A percentile compares a stretch with the other conserved stretches of the same genome.
phyloP scores from a whole-genome alignment of 2,888 invertebrate species.

The Catocala sponsa region DNA sequence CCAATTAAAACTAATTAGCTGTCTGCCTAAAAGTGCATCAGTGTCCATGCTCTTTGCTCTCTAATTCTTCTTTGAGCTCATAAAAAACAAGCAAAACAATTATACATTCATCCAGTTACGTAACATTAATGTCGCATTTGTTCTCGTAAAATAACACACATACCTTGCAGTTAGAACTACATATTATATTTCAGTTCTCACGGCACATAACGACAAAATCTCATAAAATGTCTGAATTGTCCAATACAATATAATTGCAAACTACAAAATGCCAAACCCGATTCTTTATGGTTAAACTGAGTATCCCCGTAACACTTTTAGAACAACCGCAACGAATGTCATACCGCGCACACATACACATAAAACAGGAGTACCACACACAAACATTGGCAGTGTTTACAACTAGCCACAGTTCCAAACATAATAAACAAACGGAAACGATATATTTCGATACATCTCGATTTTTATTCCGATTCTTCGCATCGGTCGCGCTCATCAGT shows the following conservation, averaged over 20 bases:
- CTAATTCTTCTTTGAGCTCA: too few relatives aligned
- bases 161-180: too few relatives aligned
- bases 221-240: background rate
- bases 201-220: background rate
- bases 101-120: too few relatives aligned
- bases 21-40: too few relatives aligned
- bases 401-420: slow-evolving; percentile 65
- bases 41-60: too few relatives aligned
- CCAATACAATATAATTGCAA: background rate
- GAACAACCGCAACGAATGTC: slow-evolving; percentile 49
- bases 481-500: slow-evolving; percentile 52
- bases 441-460: slow-evolving; percentile 70
- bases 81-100: too few relatives aligned
- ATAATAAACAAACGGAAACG: slow-evolving; percentile 72
- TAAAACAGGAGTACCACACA: slow-evolving; percentile 25
- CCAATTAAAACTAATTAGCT: too few relatives aligned
- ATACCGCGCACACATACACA: slow-evolving; percentile 35
- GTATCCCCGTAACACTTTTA: slow-evolving; percentile 37
- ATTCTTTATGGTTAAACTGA: slow-evolving; percentile 20
- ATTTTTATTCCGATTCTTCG: slow-evolving; percentile 67
- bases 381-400: slow-evolving; percentile 59
- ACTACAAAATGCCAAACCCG: slow-evolving; percentile 4
- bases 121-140: too few relatives aligned
- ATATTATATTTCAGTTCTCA: background rate
- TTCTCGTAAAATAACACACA: too few relatives aligned